Evolutionary conservation across 2,797 vertebrate genomes (phyloP), one percentile per base, ranked within the genome.

Genomic region (Chrysocyon brachyurus): DNA sequence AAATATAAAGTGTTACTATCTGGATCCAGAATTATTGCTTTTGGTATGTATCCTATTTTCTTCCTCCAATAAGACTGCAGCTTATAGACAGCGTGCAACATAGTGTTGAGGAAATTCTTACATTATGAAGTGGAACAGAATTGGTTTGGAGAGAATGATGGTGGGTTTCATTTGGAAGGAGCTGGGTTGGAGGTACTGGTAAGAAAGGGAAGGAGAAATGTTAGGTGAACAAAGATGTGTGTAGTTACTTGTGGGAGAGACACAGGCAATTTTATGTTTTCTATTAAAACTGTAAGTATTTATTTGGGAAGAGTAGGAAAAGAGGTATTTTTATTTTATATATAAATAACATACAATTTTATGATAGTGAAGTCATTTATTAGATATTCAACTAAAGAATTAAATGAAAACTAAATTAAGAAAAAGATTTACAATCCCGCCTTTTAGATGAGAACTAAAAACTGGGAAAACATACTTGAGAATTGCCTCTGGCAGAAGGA

Each of bases 371-470:
- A 33, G 31, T 85, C 72, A 82, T 64, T 2, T 46, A n/a, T 36
- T 52, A 61, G 17, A 83, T 96, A 21, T 64, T 95, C 2, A 33
- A 31, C 81, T 87, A 87, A 92, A 63, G 95, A 92, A 61, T 85
- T 89, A 57, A 86, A 68, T 68, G 15, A 81, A 86, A 93, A 95
- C 28, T 77, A 36, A 64, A 33, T 73, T 31, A 92, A 77, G 10
- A 59, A 75, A 85, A 96, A 91, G 31, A 46, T 73, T 63, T 63
- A 5, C 12, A 85, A 79, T 59, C n/a, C 22, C 64, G 4, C 17
- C 54, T 89, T 73, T 63, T 82, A 72, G 36, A 16, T 64, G 28
- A 82, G 77, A 84, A 84, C 61, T 87, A 63, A 90, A 97, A 95
- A 54, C 31, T 73, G 26, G 64, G 26, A 86, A 90, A 73, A 85